These are phyloP conservation scores for Pachyramphus minor DNA, from an alignment of 2,113 vertebrate species.

Conservation along the genomic window DNA sequence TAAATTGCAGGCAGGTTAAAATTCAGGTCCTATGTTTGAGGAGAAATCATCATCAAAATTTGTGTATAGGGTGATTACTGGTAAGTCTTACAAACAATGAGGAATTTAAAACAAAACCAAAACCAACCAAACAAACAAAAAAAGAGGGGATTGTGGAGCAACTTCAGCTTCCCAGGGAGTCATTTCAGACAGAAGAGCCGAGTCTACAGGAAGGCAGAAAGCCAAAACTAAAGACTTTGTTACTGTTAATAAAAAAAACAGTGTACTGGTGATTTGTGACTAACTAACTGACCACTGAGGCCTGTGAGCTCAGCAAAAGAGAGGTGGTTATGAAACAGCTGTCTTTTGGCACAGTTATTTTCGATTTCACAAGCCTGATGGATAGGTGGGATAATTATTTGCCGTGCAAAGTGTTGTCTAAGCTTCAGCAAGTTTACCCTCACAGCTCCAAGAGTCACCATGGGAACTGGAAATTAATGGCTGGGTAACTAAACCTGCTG, in stretches of 20 bases:
- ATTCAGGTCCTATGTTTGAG: not conserved
- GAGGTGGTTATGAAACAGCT: not conserved
- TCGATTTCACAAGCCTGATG: not conserved
- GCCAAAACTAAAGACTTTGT: not conserved
- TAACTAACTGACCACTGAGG: not conserved
- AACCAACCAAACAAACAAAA: not conserved
- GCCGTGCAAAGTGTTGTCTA: not conserved
- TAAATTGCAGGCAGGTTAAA: not conserved
- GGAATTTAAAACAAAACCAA: not conserved
- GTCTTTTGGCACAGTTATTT: not conserved
- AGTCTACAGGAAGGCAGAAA: not conserved
- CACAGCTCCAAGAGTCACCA: not conserved
- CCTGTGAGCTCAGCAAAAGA: not conserved
- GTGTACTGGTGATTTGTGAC: not conserved
- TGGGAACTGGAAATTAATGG: not conserved
- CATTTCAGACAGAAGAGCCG: not conserved
- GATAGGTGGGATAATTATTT: not conserved
- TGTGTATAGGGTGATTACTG: not conserved
- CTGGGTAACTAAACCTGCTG: not conserved
- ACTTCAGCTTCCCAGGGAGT: not conserved
- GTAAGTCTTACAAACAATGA: not conserved
- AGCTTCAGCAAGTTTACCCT: not conserved
- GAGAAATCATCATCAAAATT: not conserved
- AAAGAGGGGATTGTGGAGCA: not conserved
- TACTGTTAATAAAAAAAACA: not conserved